Percentiles rank a stretch among this genome's conserved stretches.
phyloP scores from a whole-genome alignment of 2,113 vertebrate genomes.

The Alligator sinensis region DNA sequence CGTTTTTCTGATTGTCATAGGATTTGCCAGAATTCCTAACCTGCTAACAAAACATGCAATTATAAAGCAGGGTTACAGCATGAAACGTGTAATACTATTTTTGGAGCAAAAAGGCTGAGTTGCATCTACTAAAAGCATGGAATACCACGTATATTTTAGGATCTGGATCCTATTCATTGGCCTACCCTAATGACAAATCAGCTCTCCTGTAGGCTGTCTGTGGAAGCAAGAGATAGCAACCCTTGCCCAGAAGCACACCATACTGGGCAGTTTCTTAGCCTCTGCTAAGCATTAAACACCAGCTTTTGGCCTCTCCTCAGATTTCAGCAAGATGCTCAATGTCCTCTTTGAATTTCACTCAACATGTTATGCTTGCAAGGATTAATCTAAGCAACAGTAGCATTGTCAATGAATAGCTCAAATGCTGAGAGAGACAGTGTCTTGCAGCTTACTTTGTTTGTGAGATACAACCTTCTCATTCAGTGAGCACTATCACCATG shows the following conservation, averaged over 20 bases:
- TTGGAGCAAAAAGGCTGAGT: not conserved
- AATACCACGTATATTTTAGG: not conserved
- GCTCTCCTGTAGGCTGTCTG: accelerated
- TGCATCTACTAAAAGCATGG: not conserved
- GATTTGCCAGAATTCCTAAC: not conserved
- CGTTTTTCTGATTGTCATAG: not conserved
- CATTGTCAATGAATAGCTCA: not conserved
- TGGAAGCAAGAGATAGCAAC: not conserved
- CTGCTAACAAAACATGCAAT: not conserved
- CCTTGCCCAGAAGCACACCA: not conserved
- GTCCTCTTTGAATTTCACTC: accelerated
- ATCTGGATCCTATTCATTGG: not conserved
- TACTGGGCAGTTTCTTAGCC: not conserved
- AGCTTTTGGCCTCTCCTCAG: not conserved
- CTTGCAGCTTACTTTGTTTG: not conserved
- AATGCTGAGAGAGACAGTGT: not conserved
- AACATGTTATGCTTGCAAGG: not conserved
- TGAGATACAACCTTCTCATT: not conserved
- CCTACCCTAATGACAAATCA: not conserved
- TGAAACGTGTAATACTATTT: not conserved
- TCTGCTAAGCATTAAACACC: not conserved
- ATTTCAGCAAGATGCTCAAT: accelerated
- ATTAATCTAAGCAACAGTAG: not conserved
- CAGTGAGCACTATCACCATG: not conserved
- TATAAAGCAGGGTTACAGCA: not conserved